Evolutionary conservation across 2,797 vertebrate species (phyloP).

Genomic region (Petrocephalus sullivani): DNA sequence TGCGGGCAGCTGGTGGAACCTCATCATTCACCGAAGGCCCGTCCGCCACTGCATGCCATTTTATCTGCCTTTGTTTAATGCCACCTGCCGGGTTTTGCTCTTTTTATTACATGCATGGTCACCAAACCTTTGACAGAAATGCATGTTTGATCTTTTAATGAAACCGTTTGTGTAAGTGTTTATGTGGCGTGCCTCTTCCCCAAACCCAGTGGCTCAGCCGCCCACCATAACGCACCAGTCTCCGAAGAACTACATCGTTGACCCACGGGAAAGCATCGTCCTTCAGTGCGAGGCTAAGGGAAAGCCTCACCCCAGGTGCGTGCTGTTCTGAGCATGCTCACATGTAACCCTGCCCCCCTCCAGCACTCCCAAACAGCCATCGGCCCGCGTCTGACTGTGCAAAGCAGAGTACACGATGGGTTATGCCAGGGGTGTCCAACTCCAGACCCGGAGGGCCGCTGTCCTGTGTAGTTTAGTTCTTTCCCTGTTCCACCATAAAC

Average conservation of each 20-base stretch:
- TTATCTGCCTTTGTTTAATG: background rate
- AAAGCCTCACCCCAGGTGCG: slow-evolving; percentile 88
- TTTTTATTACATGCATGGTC: background rate
- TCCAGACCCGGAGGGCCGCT: too few species aligned
- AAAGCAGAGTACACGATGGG: background rate
- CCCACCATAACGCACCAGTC: slow-evolving; percentile 92
- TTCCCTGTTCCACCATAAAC: too few species aligned
- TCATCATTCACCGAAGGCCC: background rate
- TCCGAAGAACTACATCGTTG: slow-evolving; percentile 93
- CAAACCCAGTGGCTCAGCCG: slow-evolving; percentile 79
- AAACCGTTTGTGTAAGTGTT: background rate
- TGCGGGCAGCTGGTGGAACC: background rate
- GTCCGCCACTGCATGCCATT: background rate
- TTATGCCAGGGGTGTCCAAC: too few species aligned
- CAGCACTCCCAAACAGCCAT: background rate
- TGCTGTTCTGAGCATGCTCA: slow-evolving; percentile 20
- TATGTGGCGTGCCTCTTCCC: background rate
- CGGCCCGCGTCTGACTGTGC: background rate
- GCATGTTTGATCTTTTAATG: background rate
- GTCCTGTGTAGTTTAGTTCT: too few species aligned
- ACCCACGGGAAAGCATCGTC: slow-evolving; percentile 90
- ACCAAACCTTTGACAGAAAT: background rate
- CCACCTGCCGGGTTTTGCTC: background rate
- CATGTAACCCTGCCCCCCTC: background rate
- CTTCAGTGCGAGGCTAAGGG: slow-evolving; percentile 95